Evolutionary conservation across 2,113 vertebrate genomes (phyloP).

Genomic region (Climacteris rufus): DNA sequence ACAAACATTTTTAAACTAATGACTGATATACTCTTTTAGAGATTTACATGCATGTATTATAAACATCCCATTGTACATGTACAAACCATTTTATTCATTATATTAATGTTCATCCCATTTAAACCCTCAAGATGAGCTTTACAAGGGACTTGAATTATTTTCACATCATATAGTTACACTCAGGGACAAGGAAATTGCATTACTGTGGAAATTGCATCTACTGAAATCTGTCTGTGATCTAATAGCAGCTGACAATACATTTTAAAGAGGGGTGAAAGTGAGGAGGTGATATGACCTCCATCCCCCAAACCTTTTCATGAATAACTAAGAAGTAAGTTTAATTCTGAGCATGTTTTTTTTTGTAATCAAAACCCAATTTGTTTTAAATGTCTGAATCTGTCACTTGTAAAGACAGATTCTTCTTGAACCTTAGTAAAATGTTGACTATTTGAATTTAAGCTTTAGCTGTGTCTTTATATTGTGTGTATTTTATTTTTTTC

Average conservation of each 20-base stretch:
- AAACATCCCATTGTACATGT: neutral
- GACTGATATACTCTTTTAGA: neutral
- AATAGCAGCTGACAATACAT: neutral
- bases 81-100: neutral
- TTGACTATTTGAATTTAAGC: neutral
- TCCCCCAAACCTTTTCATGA: neutral
- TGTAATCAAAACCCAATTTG: neutral
- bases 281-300: neutral
- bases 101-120: neutral
- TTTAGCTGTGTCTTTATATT: neutral
- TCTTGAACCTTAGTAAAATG: neutral
- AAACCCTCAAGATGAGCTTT: neutral
- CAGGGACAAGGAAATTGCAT: neutral
- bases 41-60: neutral
- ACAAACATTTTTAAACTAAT: neutral
- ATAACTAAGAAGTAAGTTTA: neutral
- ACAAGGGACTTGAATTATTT: neutral
- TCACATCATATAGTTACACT: neutral
- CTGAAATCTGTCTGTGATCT: neutral
- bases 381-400: neutral
- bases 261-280: neutral
- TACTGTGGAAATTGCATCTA: neutral
- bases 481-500: neutral
- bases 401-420: neutral
- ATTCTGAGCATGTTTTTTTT: neutral